Percentiles rank a stretch among this genome's conserved stretches.
phyloP scores from a whole-genome alignment of 2,888 invertebrate genomes.

The Ommatoiulus sabulosus region DNA sequence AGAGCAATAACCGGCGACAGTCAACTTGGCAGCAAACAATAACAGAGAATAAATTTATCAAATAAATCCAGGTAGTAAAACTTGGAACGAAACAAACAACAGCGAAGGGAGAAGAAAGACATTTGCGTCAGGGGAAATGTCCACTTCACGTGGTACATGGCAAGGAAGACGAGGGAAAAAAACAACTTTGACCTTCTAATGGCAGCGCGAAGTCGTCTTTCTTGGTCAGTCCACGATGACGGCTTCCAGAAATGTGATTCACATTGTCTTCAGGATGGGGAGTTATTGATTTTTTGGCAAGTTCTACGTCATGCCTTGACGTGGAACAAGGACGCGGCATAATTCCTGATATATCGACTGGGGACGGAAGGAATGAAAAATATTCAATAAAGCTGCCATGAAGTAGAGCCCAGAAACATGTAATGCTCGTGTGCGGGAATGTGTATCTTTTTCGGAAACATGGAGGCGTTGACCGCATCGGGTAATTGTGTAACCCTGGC shows the following conservation, averaged over 20 bases:
- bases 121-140: neutral
- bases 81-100: too few species aligned
- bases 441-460: neutral
- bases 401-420: neutral
- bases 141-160: neutral
- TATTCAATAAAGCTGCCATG: slow-evolving; percentile 28
- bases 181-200: neutral
- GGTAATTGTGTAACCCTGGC: neutral
- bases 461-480: neutral
- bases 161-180: neutral
- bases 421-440: neutral
- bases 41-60: too few species aligned
- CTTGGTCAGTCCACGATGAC: neutral
- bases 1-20: too few species aligned
- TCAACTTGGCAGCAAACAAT: too few species aligned
- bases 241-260: neutral
- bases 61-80: too few species aligned
- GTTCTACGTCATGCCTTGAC: too few species aligned
- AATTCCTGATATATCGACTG: neutral
- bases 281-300: slow-evolving; percentile 24
- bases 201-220: neutral
- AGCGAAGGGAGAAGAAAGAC: too few species aligned
- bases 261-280: neutral
- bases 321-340: neutral
- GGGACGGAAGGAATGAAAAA: slow-evolving; percentile 23